phyloP scores from a whole-genome alignment of 2,797 vertebrate genomes.

The Anguilla megastoma region DNA sequence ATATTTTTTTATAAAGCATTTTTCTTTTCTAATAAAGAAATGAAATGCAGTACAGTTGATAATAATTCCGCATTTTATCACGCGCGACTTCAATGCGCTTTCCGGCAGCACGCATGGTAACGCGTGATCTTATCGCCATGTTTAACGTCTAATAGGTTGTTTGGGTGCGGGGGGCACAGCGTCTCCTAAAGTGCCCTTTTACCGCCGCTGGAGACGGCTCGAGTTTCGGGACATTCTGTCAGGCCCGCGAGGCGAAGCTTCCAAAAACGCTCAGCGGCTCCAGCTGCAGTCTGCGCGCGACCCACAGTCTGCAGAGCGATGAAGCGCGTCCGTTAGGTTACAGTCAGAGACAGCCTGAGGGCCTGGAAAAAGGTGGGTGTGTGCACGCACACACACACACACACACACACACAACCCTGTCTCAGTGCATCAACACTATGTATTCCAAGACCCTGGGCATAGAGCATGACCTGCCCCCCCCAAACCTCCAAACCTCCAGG shows the following conservation, averaged over 20 bases:
- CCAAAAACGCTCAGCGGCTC: conserved; percentile 64
- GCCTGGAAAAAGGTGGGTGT: conserved; percentile 40
- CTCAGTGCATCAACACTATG: conserved; percentile 33
- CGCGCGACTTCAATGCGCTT: neutral
- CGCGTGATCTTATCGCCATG: conserved; percentile 38
- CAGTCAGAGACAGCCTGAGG: conserved; percentile 56
- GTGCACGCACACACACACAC: conserved; percentile 53
- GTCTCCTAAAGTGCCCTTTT: conserved; percentile 64
- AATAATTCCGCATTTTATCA: neutral
- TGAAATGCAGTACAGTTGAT: neutral
- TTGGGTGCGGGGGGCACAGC: conserved; percentile 57
- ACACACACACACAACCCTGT: conserved; percentile 22
- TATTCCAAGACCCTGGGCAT: neutral
- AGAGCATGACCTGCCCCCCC: neutral
- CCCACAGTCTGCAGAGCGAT: conserved; percentile 72
- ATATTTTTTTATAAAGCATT: neutral
- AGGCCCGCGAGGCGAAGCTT: conserved; percentile 53
- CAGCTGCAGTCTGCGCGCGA: conserved; percentile 62
- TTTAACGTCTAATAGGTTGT: conserved; percentile 52
- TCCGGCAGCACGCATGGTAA: conserved; percentile 1
- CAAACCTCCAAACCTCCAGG: neutral
- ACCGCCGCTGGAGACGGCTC: conserved; percentile 63
- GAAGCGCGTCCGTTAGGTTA: conserved; percentile 54
- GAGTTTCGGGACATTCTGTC: conserved; percentile 65
- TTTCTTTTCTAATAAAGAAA: neutral